Evolutionary conservation across 2,888 invertebrate species (phyloP), one percentile per base, ranked within the genome.

Genomic region (Drosophila multiciliata): DNA sequence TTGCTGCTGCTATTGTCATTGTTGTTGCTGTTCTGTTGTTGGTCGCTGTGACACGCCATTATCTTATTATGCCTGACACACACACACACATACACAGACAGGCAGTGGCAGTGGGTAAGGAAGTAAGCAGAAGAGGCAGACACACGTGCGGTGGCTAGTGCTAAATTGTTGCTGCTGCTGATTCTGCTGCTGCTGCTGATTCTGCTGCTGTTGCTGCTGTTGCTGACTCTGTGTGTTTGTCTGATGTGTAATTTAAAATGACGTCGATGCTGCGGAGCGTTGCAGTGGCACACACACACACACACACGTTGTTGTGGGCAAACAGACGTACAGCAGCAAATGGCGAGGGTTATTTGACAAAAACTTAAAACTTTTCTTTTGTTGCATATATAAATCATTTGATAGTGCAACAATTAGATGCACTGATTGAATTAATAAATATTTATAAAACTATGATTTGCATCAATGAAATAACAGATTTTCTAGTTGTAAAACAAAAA

Each of bases 241-340:
- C 78, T 69, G 80, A 82, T 84, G 75, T 80, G 89, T 82, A 89
- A 85, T 85, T 85, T 87, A 82, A 85, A 89, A 85, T 87, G 80
- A 87, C 70, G 87, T 68, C 63, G 71, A 75, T 78, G 85, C 85
- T 84, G 83, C 71, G 67, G 82, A 87, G 78, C 85, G 87, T 87
- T 80, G 76, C 87, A 80, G 57, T 68, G 68, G 42, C 66, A 55
- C 40, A 57, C 60, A 62, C 67, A 57, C 57, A 57, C 63, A 50
- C 20, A 70, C 52, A 40, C 38, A 29, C n/a, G n/a, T 12, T 53
- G 42, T 42, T 66, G 61, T 66, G 67, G 65, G 71, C 35, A 65
- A 45, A 55, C 52, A 58, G 65, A 66, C 40, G 58, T 57, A 64
- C 61, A 67, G 62, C 62, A 66, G 57, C 71, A 71, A 42, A 66